phyloP scores from a whole-genome alignment of 2,797 vertebrate genomes.

The Atherinosoma microstoma region DNA sequence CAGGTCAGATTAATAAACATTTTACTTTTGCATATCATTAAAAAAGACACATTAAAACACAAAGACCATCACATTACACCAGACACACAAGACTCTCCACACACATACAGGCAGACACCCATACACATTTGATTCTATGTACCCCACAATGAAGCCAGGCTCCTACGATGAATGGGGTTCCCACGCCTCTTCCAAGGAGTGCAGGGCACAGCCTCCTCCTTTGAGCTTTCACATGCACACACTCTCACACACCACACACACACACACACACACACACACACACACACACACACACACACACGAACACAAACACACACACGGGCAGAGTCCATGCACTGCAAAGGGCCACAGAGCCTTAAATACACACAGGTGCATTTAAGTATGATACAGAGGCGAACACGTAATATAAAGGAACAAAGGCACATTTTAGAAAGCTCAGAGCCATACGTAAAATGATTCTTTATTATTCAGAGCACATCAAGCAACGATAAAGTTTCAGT shows the following conservation, averaged over 20 bases:
- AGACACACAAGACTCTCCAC: constrained; percentile 31
- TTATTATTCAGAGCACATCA: constrained; percentile 34
- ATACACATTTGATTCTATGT: constrained; percentile 82
- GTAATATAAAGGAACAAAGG: constrained; percentile 30
- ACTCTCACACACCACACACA: constrained; percentile 48
- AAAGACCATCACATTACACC: constrained; percentile 31
- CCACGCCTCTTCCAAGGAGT: constrained; percentile 83
- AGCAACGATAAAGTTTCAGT: constrained; percentile 7
- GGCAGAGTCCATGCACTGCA: constrained; percentile 52
- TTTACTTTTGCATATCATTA: background rate
- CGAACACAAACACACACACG: too few relatives aligned
- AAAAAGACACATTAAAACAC: constrained; percentile 16
- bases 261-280: constrained; percentile 31
- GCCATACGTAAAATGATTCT: constrained; percentile 12
- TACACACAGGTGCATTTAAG: constrained; percentile 65
- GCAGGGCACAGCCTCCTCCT: constrained; percentile 81
- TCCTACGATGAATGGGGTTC: constrained; percentile 84
- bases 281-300: constrained; percentile 55
- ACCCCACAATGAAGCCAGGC: constrained; percentile 81
- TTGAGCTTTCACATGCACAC: constrained; percentile 57
- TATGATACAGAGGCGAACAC: constrained; percentile 36
- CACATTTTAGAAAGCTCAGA: constrained; percentile 33
- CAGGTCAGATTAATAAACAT: background rate
- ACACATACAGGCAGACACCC: constrained; percentile 60
- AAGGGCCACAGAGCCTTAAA: constrained; percentile 60